Base-by-base conservation (phyloP, 2,888 invertebrate genomes). In the Amiota communis region DNA sequence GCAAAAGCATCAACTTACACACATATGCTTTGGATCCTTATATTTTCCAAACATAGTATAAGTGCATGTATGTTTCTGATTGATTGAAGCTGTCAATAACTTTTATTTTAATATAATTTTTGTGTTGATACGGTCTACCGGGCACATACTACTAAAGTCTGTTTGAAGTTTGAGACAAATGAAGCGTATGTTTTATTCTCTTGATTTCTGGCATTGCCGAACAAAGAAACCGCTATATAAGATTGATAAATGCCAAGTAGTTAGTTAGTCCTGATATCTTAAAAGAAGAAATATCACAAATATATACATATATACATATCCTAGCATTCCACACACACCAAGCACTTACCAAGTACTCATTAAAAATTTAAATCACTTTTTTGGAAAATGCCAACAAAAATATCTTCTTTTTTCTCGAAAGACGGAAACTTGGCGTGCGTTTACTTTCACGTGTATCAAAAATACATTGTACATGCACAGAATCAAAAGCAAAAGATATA, bases 11-110 rank as follows among this genome's bases (percentile, higher is more conserved):
- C 59, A 78, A 72, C 73, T 82, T 78, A 80, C 23, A 2, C 23
- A 3, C 3, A 49, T 71, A 46, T 63, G 71, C 56, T 65, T 17
- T 49, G 36, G 13, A 15, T 64, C 15, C 17, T 15, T 57, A 9
- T 57, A 15, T 57, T 36, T 63, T 36, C 46, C 46, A n/a, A 23
- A 51, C n/a, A n/a, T 61, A 11, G 65, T 79, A 59, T 81, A 77
- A 77, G 75, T 78, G 79, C 74, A 77, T 75, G 75, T 67, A 36
- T 67, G 74, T 46, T 20, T 49, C 80, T 86, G 88, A 86, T 86
- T 88, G 86, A 86, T 86, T 80, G 82, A 79, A 80, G 85, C 87
- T 88, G 88, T 87, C 86, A 86, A 87, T 86, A 87, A 82, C 82
- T 87, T 82, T 81, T 83, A 80, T 84, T 83, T 82, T 81, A 85